phyloP scores from a whole-genome alignment of 2,888 invertebrate genomes.

The Caenorhabditis zanzibari region DNA sequence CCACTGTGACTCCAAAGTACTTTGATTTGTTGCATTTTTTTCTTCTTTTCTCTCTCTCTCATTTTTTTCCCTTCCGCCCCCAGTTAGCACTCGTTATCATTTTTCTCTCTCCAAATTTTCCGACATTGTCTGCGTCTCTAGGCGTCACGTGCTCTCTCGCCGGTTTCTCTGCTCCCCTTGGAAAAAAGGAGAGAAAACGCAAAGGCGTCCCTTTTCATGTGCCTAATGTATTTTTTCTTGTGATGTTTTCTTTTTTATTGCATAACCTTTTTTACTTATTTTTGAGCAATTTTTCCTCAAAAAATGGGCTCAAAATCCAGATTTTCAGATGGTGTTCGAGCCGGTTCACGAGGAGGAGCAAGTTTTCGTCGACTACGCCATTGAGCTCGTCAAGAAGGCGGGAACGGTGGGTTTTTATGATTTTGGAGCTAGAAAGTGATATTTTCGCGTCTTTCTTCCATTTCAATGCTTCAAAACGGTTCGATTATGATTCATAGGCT shows the following conservation, averaged over 20 bases:
- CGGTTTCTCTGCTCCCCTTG: constrained; percentile 9
- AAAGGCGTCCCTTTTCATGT: constrained; percentile 26
- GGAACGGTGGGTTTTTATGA: constrained; percentile 70
- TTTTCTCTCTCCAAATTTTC: not conserved
- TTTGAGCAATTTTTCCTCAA: not conserved
- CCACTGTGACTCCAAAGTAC: constrained; percentile 19
- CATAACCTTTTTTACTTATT: not conserved
- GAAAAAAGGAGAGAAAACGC: not conserved
- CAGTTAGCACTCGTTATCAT: constrained; percentile 31
- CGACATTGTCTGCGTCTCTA: constrained; percentile 32
- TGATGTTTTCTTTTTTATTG: not conserved
- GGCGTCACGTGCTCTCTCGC: constrained; percentile 15
- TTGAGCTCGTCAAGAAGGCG: constrained; percentile 77
- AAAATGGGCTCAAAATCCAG: not conserved
- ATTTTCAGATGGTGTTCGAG: constrained; percentile 68
- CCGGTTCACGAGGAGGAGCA: constrained; percentile 75
- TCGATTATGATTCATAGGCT: no score
- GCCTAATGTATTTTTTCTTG: constrained; percentile 1
- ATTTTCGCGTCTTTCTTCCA: no score
- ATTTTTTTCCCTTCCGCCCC: not conserved
- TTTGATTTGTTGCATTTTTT: constrained; percentile 21
- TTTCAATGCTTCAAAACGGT: no score
- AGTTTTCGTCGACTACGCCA: constrained; percentile 72
- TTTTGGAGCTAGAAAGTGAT: no score
- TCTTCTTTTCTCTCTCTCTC: constrained; percentile 14